Base-by-base conservation (phyloP, 2,888 invertebrate genomes). In the Schizaphis graminum region DNA sequence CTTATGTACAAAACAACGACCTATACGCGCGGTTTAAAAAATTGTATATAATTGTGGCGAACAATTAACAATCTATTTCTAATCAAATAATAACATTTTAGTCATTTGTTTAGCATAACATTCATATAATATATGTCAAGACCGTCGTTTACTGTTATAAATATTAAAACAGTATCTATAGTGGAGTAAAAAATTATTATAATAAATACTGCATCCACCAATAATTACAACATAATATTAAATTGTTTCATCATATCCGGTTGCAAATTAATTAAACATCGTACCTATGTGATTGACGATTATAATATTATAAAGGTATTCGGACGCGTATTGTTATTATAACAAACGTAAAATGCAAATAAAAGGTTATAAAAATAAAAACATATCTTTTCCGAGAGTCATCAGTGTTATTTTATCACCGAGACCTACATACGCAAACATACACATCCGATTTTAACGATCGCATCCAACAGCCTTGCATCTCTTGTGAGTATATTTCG, bases 221-320 rank as follows among this genome's bases (percentile, higher is more conserved):
- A 77, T 21, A 2, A 35, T 21, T 77, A 77, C 35, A 21, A 21
- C 21, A 7, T 77, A 77, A 35, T 77, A 77, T 41, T 35, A 77
- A 35, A 77, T 77, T 77, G 77, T 77, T 77, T 77, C 21, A n/a
- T n/a, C n/a, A 35, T 77, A 77, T 77, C 77, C 77, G 77, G 77
- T 3, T 41, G 8, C 16, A 77, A 24, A 77, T 35, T 7, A 35
- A 41, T 35, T n/a, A 7, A 77, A 28, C 28, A 11, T 61, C 61
- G 61, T 11, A n/a, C 77, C 77, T 67, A n/a, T 35, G 21, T 21
- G 21, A 21, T 24, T 8, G 77, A 35, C 77, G 35, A 24, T 21
- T 7, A n/a, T n/a, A 13, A 67, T 67, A 67, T 16, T 21, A 35
- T n/a, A 21, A 21, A 35, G 77, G 35, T 77, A 35, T 35, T 21